Evolutionary conservation across 2,888 invertebrate species (phyloP), one percentile per base, ranked within the genome.

Genomic region (Protonemura montana): DNA sequence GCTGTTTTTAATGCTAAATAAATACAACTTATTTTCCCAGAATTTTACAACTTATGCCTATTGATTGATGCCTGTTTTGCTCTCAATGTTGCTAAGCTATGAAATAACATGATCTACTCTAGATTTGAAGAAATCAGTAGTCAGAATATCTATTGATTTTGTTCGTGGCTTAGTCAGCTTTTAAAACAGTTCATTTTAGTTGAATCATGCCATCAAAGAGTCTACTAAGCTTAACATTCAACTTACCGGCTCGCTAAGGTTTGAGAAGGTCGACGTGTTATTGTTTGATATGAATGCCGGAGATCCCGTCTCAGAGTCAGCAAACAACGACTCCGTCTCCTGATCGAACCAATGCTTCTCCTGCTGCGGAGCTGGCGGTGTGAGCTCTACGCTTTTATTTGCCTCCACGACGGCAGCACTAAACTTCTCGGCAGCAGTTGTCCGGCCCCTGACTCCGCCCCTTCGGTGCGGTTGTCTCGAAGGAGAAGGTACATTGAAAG

Each of bases 301-400:
- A 3, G 87, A 86, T 21, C 90, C 88, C 6, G 90, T 88, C 88
- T 92, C 91, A 13, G 90, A 90, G 86, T 92, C 92, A 85, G 90
- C 91, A 89, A 92, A 92, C 41, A 92, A 89, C 82, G 91, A 91
- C 87, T 92, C 92, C 0, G 91, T 91, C 88, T 92, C 92, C 88
- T 91, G 91, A 88, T 92, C 92, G 88, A 92, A 91, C 92, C 92
- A 92, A 85, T 92, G 91, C 83, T 91, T 90, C 89, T 86, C 90
- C 26, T 85, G 86, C 26, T 76, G 77, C 59, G 86, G 85, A 6
- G 87, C 90, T 26, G 90, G 90, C 7, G 88, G 88, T 29, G 90
- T 90, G 3, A 90, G 90, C 89, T 35, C 41, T 3, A 41, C 26
- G 82, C 25, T 90, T 91, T 85, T 89, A 90, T 7, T 29, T 88